Percentiles rank a stretch among this genome's conserved stretches.
phyloP scores from a whole-genome alignment of 2,797 vertebrate genomes.

The Todus mexicanus region DNA sequence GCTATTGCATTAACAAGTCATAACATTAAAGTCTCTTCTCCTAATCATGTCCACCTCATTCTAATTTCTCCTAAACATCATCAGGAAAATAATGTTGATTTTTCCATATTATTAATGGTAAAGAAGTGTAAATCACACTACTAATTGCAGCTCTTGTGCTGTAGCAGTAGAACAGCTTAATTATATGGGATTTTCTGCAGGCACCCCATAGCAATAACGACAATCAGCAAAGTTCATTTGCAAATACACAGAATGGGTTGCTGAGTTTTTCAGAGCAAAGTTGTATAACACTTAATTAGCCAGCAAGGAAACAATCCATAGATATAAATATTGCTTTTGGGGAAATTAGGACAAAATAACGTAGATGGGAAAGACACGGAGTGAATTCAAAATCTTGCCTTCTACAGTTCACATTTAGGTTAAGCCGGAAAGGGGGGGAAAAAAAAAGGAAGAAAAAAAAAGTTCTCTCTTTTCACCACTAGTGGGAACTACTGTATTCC shows the following conservation, averaged over 20 bases:
- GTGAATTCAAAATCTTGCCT: not conserved
- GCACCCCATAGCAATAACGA: slow-evolving; percentile 34
- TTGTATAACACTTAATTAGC: slow-evolving; percentile 4
- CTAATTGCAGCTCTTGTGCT: slow-evolving; percentile 8
- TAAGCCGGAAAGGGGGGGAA: not conserved
- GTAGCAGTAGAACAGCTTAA: not conserved
- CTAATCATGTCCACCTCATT: slow-evolving; percentile 41
- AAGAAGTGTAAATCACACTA: slow-evolving; percentile 38
- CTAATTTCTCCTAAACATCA: slow-evolving; percentile 35
- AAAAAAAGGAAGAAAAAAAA: not conserved
- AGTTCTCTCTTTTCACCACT: slow-evolving; percentile 33
- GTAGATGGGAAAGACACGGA: not conserved
- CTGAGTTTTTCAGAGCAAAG: slow-evolving; percentile 21
- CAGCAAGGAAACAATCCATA: slow-evolving; percentile 30
- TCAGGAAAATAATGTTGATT: slow-evolving; percentile 37
- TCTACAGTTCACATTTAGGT: not conserved
- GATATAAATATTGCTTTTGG: slow-evolving; percentile 15
- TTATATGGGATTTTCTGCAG: slow-evolving; percentile 19
- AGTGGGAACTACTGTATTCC: slow-evolving; percentile 62
- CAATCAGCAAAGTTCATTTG: slow-evolving; percentile 9
- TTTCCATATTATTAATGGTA: slow-evolving; percentile 34
- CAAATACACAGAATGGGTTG: not conserved
- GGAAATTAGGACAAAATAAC: not conserved
- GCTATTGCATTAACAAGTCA: slow-evolving; percentile 57
- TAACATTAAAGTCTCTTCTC: slow-evolving; percentile 39